Conservation (phyloP, 1,140 invertebrate species). For the Sitobion miscanthi region DNA sequence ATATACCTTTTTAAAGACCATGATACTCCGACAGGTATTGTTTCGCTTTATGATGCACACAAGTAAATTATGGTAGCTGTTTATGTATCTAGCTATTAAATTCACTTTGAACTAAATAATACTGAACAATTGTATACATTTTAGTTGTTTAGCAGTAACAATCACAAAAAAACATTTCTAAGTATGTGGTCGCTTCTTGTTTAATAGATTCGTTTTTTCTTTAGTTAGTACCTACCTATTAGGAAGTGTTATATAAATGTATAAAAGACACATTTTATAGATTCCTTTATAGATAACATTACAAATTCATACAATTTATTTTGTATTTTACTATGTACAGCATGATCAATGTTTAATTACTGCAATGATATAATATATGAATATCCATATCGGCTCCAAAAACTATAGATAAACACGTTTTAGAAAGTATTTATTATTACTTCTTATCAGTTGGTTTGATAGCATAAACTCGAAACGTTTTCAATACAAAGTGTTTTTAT, state of each 20-base stretch:
- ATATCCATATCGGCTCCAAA: neutral
- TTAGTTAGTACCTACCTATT: neutral
- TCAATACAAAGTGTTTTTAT: neutral
- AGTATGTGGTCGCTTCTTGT: neutral
- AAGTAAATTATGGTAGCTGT: neutral
- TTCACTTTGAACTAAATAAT: neutral
- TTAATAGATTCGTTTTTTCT: neutral
- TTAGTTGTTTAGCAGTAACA: neutral
- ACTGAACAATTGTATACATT: constrained; percentile 23
- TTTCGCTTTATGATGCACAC: neutral
- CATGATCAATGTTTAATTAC: neutral
- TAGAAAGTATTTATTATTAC: constrained; percentile 18
- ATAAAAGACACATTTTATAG: neutral
- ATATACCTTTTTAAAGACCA: constrained; percentile 14
- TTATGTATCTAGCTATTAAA: neutral
- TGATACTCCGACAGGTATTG: neutral
- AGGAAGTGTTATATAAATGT: neutral
- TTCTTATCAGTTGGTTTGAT: neutral
- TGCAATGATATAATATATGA: neutral
- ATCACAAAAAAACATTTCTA: neutral
- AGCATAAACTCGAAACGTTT: neutral
- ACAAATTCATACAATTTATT: neutral
- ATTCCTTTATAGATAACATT: neutral
- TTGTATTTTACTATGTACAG: neutral
- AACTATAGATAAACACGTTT: constrained; percentile 31